Evolutionary conservation across 2,888 invertebrate genomes (phyloP).

Genomic region (Phlogophora meticulosa): DNA sequence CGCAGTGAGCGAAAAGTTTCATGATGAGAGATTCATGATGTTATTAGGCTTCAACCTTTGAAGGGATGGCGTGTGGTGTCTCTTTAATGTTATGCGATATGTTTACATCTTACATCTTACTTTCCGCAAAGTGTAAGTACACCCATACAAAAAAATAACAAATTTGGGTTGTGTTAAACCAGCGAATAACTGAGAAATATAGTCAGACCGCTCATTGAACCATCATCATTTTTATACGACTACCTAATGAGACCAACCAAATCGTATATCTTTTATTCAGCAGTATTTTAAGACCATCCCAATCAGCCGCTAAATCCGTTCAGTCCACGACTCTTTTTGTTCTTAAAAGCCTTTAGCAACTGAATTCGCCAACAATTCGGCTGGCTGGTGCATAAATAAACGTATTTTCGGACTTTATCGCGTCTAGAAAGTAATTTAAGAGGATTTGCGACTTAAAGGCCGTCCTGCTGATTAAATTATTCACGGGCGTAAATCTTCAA

Average conservation of each 20-base stretch:
- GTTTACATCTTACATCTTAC: constrained; percentile 3
- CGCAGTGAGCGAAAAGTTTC: too few relatives aligned
- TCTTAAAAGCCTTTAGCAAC: constrained; percentile 16
- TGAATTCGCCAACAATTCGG: constrained; percentile 20
- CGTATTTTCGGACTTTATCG: constrained; percentile 49
- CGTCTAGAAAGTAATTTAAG: constrained; percentile 55
- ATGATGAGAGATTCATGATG: constrained; percentile 41
- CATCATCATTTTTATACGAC: neutral
- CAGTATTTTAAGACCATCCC: constrained; percentile 13
- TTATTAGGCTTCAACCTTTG: constrained; percentile 23
- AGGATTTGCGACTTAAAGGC: constrained; percentile 51
- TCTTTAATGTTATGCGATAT: constrained; percentile 1
- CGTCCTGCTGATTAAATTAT: constrained; percentile 54
- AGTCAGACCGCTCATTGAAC: neutral
- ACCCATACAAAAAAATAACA: neutral
- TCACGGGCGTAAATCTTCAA: constrained; percentile 46
- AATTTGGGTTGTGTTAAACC: too few relatives aligned
- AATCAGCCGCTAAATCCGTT: constrained; percentile 41
- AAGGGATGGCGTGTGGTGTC: constrained; percentile 12
- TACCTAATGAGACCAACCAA: neutral
- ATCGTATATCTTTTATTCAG: constrained; percentile 23
- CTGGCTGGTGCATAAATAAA: constrained; percentile 59
- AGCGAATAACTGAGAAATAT: neutral
- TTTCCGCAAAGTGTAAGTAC: too few relatives aligned
- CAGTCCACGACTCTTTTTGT: constrained; percentile 15